Evolutionary conservation across 2,888 invertebrate genomes (phyloP), one percentile per base, ranked within the genome.

Genomic region (Ennomos fuscantarius): DNA sequence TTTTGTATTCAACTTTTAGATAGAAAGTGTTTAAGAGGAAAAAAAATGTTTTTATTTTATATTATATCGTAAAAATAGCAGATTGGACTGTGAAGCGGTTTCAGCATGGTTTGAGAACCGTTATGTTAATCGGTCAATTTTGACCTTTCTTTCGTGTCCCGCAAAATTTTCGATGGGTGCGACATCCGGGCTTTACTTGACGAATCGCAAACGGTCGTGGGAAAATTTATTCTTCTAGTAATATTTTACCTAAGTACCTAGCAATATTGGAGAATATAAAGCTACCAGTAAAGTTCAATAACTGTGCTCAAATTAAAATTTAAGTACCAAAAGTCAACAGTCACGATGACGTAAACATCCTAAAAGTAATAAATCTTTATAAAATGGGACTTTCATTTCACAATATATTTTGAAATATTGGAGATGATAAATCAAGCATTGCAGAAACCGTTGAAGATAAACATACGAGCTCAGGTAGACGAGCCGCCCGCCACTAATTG

Each of bases 401-500:
- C 32, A 42, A 53, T 57, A 57, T 47, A 60, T 57, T 35, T 51
- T 60, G 48, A 34, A 60, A 60, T 69, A 47, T 62, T 65, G 61
- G 45, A 45, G 52, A 54, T 50, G 60, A 64, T 76, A 74, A 76
- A 73, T 72, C 68, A 70, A 64, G 57, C 51, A 61, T 51, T 60
- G 52, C 55, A 61, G 55, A 60, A 45, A 42, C 56, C 53, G 42
- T 62, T 54, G 60, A 43, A n/a, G 40, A 54, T 55, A 55, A 60
- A 50, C 57, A 40, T 58, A 52, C 54, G 47, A 53, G 34, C 61
- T 66, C 87, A 89, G 88, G 90, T 89, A 89, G 83, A 82, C 70
- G 75, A 68, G 73, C 74, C 66, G 70, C 70, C 74, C 74, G 82
- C 76, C 78, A 75, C 77, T 83, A 84, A 85, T 85, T 76, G 79